Percentiles rank a stretch among this genome's conserved stretches.
Conservation (phyloP, 2,113 vertebrate species). For the Aramus guarauna region DNA sequence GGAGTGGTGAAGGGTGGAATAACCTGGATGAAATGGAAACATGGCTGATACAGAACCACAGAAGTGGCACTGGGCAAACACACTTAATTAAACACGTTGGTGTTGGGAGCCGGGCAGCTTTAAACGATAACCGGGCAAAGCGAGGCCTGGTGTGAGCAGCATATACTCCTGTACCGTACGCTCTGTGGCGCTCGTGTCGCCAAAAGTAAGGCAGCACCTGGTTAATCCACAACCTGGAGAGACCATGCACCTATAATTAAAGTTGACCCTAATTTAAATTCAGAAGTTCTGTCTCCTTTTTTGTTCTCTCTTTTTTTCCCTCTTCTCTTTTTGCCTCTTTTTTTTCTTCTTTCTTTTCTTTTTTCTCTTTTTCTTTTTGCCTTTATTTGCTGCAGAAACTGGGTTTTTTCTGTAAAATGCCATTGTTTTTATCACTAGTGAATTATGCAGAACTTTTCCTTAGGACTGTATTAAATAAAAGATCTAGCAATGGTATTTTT, state of each 20-base stretch:
- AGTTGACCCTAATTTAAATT: neutral
- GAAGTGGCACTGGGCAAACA: neutral
- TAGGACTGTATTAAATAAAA: conserved; percentile 56
- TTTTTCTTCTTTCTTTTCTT: neutral
- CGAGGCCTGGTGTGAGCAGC: neutral
- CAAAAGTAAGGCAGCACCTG: neutral
- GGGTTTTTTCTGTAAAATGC: neutral
- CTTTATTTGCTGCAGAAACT: neutral
- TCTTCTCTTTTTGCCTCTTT: neutral
- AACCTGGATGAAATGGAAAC: neutral
- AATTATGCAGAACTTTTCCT: conserved; percentile 57
- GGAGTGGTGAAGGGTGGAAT: neutral
- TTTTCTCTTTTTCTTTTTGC: neutral
- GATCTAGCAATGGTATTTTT: conserved; percentile 11
- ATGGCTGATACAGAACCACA: neutral
- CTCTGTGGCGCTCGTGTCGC: neutral
- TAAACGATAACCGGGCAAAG: neutral
- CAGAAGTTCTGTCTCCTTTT: neutral
- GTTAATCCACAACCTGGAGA: neutral
- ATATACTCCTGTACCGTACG: neutral
- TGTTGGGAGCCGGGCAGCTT: neutral
- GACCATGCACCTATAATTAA: neutral
- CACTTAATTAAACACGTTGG: neutral
- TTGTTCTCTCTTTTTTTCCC: neutral
- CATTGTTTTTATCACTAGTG: conserved; percentile 29